Percentiles rank a stretch among this genome's conserved stretches.
Conservation (phyloP, 2,113 vertebrate genomes). For the Charadrius vociferus region DNA sequence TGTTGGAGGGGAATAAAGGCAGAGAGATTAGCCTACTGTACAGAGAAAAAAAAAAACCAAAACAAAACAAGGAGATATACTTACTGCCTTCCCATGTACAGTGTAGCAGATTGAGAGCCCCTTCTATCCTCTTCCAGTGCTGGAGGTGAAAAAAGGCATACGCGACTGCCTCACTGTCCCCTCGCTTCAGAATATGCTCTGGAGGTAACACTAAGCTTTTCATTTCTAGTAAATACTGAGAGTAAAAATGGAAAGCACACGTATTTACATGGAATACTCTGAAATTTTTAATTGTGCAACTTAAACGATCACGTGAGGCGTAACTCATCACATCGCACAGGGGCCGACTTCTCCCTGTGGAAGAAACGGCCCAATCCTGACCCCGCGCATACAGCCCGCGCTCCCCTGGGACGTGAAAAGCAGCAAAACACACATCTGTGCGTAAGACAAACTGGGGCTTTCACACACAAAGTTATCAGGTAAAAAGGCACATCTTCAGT, state of each 20-base stretch:
- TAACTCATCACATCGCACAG: accelerated
- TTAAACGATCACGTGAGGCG: neutral
- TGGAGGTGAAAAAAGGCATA: slow-evolving; percentile 99
- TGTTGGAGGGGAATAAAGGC: neutral
- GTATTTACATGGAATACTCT: neutral
- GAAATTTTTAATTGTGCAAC: neutral
- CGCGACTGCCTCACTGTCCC: slow-evolving; percentile 96
- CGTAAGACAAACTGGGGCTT: neutral
- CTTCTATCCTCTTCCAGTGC: slow-evolving; percentile 98
- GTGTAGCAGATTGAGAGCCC: slow-evolving; percentile 94
- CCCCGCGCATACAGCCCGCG: neutral
- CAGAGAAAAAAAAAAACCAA: neutral
- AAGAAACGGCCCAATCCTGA: neutral
- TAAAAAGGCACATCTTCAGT: neutral
- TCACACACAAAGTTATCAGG: neutral
- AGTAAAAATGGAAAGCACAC: neutral
- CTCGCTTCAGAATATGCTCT: slow-evolving; percentile 97
- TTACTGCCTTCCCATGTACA: slow-evolving; percentile 99
- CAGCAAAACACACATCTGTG: neutral
- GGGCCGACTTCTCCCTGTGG: neutral
- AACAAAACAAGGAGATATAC: slow-evolving; percentile 60
- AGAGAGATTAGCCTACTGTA: neutral
- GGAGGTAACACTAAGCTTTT: slow-evolving; percentile 98
- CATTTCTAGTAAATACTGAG: slow-evolving; percentile 98
- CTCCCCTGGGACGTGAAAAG: neutral